These are phyloP conservation scores for Apodemia hepburni DNA, from an alignment of 2,888 invertebrate genomes.

Conservation along the genomic window DNA sequence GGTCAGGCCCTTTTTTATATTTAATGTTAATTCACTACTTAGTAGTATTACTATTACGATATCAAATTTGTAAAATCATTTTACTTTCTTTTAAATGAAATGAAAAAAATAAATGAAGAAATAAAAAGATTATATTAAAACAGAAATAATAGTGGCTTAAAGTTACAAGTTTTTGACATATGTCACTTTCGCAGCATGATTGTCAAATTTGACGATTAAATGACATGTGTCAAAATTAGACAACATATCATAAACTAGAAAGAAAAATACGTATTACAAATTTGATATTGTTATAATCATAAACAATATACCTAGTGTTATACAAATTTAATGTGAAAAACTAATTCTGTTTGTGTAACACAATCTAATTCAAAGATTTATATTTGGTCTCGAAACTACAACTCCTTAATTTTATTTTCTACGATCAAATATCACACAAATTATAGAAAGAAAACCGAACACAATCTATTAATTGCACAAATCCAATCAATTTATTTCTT, in stretches of 20 bases:
- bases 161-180: not conserved
- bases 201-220: not conserved
- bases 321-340: not conserved
- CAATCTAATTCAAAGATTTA: constrained; percentile 3
- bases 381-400: constrained; percentile 17
- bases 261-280: not conserved
- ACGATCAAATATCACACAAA: constrained; percentile 17
- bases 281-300: constrained; percentile 9
- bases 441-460: constrained; percentile 23
- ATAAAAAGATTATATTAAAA: not conserved
- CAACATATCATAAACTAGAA: not conserved
- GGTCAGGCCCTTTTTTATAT: constrained; percentile 3
- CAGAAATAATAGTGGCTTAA: not conserved
- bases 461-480: constrained; percentile 62
- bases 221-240: not conserved
- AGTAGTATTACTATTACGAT: constrained; percentile 3
- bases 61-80: constrained; percentile 5
- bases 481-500: constrained; percentile 43
- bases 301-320: not conserved
- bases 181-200: not conserved
- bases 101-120: not conserved
- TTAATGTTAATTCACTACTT: constrained; percentile 9
- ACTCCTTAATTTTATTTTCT: constrained; percentile 15
- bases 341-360: constrained; percentile 1
- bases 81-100: not conserved